Evolutionary conservation across 2,113 vertebrate species (phyloP), one percentile per base, ranked within the genome.

Genomic region (western clawed frog (Xenopus tropicalis)): DNA sequence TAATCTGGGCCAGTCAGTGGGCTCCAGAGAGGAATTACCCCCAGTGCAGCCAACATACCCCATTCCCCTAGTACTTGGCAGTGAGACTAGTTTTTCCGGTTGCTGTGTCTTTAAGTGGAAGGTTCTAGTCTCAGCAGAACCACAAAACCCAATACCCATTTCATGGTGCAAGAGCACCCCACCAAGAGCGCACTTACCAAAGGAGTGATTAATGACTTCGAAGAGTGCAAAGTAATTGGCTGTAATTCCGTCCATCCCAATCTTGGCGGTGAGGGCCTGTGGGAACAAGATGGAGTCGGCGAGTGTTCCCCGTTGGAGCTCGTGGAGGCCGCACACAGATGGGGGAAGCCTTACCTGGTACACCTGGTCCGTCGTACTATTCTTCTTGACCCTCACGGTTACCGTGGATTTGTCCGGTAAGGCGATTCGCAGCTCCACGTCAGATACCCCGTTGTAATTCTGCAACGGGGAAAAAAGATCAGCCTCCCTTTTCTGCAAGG

Each of bases 351-450:
- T 83, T 86, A 98, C 97, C 95, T 98, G 96, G 86, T 98, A 99
- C 17, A 98, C 97, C 81, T 98, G 96, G 83, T 99, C 97, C 1
- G 96, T 98, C n/a, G 96, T 98, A 82, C 95, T 94, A 86, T 99
- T 99, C 90, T 98, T 99, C 78, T 96, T 96, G 5, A 98, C 94
- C 69, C 95, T 81, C 48, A 99, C 93, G 0, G 95, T 97, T 71
- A 96, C 93, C 0, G 96, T 91, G 1, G 89, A 93, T 74, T 92
- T 93, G 66, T 99, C 96, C 0, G 96, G 96, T 13, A 98, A 82
- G 0, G 94, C 95, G 73, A 98, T 93, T 17, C 97, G 88, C 67
- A 99, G 92, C 69, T 99, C 96, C 66, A 99, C 95, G 1, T 98
- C 96, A 0, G 93, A 94, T 72, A 98, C 91, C 0, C 96, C 95